Base-by-base conservation (phyloP, 2,888 invertebrate species). In the Coleophora deauratella region DNA sequence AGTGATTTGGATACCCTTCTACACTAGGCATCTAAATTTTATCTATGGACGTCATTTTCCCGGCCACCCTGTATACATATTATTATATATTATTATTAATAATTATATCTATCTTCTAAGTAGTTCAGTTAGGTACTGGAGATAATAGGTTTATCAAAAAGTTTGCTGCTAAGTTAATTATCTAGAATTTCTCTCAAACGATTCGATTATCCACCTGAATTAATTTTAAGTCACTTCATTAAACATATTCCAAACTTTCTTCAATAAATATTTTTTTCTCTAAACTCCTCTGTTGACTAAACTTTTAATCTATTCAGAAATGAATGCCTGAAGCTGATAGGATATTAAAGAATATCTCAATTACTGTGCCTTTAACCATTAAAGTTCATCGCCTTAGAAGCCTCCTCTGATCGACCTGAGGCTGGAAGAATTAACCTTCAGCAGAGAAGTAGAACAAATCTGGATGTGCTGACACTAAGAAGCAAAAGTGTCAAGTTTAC, bases 361-460 rank as follows among this genome's bases (percentile, higher is more conserved):
- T 66, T 61, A 56, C 63, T 42, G 53, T 40, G 41, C 21, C 21
- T 21, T 6, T 6, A 47, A 54, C 54, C 61, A 64, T 73, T 68
- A 69, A 72, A 67, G 61, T 68, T 66, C 63, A 68, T 62, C 60
- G 53, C 57, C 54, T 59, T 63, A 49, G 54, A 51, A 40, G 39
- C 41, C 47, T 40, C 47, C 60, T 64, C 57, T 66, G 70, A 68
- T 72, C 63, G 65, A 59, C 49, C 54, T 54, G 52, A 9, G 52
- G 54, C 47, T 54, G 43, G 56, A 55, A 58, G 56, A 60, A 58
- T 57, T 41, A 41, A 50, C 35, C 54, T 9, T 34, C 27, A 53
- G 55, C 35, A 28, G 41, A 41, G 32, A 36, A 15, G 37, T 44
- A 28, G 27, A 41, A 8, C 9, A 14, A 14, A 31, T n/a, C 31